A percentile compares a stretch with the other conserved stretches of the same genome.
Conservation (phyloP, 2,888 invertebrate genomes). For the Acronicta leporina region DNA sequence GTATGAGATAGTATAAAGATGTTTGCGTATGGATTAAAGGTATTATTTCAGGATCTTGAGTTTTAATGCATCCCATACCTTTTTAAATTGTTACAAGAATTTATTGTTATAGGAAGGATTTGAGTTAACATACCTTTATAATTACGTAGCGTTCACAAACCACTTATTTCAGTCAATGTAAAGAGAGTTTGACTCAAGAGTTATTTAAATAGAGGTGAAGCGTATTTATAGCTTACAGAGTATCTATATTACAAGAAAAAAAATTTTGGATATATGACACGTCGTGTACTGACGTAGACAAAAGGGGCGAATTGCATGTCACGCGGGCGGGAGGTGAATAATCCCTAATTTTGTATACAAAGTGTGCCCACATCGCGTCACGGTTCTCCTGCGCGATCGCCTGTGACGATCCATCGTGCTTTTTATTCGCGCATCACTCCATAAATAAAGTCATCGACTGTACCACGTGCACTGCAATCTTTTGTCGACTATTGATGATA, state of each 20-base stretch:
- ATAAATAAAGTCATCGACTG: constrained; percentile 63
- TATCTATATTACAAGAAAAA: constrained; percentile 1
- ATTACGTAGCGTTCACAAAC: no score
- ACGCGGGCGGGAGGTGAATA: constrained; percentile 72
- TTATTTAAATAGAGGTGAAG: not conserved
- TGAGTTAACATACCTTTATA: no score
- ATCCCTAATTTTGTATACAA: constrained; percentile 85
- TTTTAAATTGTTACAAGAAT: no score
- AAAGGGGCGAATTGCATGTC: constrained; percentile 70
- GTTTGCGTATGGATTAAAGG: no score
- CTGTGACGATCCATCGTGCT: constrained; percentile 65
- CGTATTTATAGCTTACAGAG: constrained; percentile 2
- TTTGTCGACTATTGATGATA: constrained; percentile 37
- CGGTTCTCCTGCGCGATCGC: constrained; percentile 67
- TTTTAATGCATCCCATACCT: no score
- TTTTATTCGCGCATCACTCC: constrained; percentile 60
- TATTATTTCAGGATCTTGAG: no score
- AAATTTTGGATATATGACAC: constrained; percentile 18
- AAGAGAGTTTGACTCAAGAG: not conserved
- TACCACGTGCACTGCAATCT: constrained; percentile 62
- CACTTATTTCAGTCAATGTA: no score
- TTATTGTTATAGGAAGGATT: no score
- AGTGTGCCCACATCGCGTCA: constrained; percentile 75
- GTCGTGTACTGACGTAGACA: constrained; percentile 60
- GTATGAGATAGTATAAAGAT: no score